A percentile compares a stretch with the other conserved stretches of the same genome.
These are phyloP conservation scores for Oxygymnocypris stewartii DNA, from an alignment of 2,113 vertebrate species.

Conservation along the genomic window DNA sequence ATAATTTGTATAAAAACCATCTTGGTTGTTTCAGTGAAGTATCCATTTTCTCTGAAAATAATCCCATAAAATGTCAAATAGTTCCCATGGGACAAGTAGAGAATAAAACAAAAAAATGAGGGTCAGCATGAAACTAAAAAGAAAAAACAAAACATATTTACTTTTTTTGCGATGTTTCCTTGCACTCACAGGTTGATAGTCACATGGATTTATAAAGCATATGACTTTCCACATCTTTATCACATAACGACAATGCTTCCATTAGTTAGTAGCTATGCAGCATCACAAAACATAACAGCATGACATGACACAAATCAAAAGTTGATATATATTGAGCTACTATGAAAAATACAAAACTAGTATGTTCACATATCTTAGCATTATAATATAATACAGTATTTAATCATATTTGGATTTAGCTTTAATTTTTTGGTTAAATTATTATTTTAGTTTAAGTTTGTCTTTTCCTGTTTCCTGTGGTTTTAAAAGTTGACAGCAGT, in stretches of 20 bases:
- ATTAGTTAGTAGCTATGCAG: neutral
- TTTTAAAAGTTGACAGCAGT: no score
- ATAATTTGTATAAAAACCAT: neutral
- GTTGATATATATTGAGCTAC: no score
- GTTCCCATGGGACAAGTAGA: neutral
- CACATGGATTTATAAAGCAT: neutral
- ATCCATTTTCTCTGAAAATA: constrained; percentile 3
- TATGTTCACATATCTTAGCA: no score
- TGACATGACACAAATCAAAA: neutral
- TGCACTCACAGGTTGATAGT: neutral
- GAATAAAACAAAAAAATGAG: neutral
- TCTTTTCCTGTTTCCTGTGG: no score
- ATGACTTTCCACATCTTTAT: neutral
- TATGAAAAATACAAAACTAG: no score
- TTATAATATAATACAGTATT: no score
- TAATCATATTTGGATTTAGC: no score
- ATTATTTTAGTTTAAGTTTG: no score
- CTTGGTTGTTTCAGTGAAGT: constrained; percentile 2
- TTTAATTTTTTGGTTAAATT: no score
- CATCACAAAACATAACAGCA: neutral
- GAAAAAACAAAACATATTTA: neutral
- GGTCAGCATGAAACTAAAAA: neutral
- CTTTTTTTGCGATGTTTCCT: neutral
- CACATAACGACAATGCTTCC: neutral
- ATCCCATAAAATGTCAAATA: neutral